These are phyloP conservation scores for Fissipunctia ypsillon DNA, from an alignment of 2,888 invertebrate species.

Conservation along the genomic window DNA sequence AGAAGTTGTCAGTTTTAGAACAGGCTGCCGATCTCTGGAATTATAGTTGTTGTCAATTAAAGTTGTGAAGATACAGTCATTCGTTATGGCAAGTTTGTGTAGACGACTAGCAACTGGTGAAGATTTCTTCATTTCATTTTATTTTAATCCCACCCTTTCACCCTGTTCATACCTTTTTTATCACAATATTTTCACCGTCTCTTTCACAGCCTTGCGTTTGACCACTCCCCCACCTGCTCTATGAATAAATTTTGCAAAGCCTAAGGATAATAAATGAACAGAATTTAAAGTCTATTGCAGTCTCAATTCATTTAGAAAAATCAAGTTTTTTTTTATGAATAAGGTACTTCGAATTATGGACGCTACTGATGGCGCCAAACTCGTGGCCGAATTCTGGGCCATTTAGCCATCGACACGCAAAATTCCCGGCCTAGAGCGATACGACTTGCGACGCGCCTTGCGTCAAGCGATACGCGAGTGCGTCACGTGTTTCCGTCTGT, in stretches of 20 bases:
- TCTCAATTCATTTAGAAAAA: not conserved
- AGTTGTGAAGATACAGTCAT: not conserved
- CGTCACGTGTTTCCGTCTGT: not conserved
- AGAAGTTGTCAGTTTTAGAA: slow-evolving; percentile 2
- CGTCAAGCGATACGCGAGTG: not conserved
- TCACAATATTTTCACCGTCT: not conserved
- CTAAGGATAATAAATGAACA: not conserved
- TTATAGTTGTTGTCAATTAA: not conserved
- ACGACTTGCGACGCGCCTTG: not conserved
- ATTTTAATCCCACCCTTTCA: not conserved
- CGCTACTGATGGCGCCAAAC: not conserved
- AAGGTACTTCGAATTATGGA: not conserved
- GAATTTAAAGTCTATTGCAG: not conserved
- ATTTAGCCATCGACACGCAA: not conserved
- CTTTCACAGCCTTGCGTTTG: not conserved
- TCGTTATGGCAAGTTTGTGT: no score
- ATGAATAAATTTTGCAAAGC: not conserved
- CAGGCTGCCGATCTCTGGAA: slow-evolving; percentile 43
- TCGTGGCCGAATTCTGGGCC: not conserved
- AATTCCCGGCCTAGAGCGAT: no score
- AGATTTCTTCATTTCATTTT: not conserved
- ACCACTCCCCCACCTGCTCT: no score
- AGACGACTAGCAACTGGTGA: not conserved
- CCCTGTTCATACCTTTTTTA: not conserved
- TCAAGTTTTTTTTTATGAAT: not conserved